Conservation (phyloP, 1,140 invertebrate genomes). For the Agrilus planipennis region DNA sequence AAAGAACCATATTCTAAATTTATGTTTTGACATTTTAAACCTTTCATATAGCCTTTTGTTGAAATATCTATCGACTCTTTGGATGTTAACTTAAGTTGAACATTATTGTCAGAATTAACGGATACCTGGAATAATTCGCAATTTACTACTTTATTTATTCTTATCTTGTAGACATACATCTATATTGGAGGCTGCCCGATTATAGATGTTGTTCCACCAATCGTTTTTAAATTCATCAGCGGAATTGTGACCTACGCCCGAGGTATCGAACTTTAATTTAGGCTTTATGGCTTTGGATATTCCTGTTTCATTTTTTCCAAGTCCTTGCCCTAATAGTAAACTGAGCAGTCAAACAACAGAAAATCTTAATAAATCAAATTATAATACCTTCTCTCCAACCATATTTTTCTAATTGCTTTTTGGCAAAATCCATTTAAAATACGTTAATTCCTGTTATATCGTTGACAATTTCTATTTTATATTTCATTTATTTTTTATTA, state of each 20-base stretch:
- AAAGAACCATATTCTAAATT: constrained; percentile 39
- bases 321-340: constrained; percentile 54
- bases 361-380: constrained; percentile 7
- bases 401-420: constrained; percentile 48
- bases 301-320: constrained; percentile 66
- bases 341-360: constrained; percentile 4
- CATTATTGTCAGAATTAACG: constrained; percentile 25
- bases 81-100: constrained; percentile 28
- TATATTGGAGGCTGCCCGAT: constrained; percentile 60
- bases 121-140: constrained; percentile 11
- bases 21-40: constrained; percentile 34
- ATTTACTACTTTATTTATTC: background rate
- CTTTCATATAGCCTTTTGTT: constrained; percentile 36
- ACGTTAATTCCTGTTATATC: constrained; percentile 6
- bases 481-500: too few species aligned
- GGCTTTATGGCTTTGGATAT: constrained; percentile 63
- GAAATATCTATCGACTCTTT: constrained; percentile 37
- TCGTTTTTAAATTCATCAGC: constrained; percentile 59
- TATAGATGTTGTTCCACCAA: constrained; percentile 71
- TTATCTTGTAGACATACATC: constrained; percentile 26
- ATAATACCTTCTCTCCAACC: constrained; percentile 53
- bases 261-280: constrained; percentile 61
- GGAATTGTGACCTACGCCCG: constrained; percentile 64
- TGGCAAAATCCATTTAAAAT: constrained; percentile 43
- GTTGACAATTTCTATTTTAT: too few species aligned